Percentiles rank a stretch among this genome's conserved stretches.
Evolutionary conservation across 2,113 vertebrate species (phyloP).

Genomic region (Pipa parva): DNA sequence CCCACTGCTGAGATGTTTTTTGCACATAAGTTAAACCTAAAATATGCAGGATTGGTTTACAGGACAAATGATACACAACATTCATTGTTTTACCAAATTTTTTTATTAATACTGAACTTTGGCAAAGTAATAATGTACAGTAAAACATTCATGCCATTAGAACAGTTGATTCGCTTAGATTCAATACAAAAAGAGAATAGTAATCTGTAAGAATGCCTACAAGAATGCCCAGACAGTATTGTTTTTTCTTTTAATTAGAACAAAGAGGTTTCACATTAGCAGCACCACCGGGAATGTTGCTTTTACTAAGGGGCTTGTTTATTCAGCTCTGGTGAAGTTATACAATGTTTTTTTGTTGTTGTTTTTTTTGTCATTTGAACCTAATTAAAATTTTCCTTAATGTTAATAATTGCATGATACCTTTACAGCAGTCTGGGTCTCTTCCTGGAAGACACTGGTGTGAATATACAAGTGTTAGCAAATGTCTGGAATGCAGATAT

Average conservation of each 20-base stretch:
- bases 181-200: no score
- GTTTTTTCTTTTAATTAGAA: not conserved
- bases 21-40: no score
- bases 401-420: not conserved
- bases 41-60: no score
- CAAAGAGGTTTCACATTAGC: not conserved
- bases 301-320: not conserved
- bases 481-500: not conserved
- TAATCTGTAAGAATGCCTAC: not conserved
- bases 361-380: not conserved
- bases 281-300: not conserved
- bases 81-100: no score
- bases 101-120: no score
- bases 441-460: not conserved
- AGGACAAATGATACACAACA: no score
- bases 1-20: no score
- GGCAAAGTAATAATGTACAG: no score
- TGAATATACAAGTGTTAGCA: not conserved
- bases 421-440: not conserved
- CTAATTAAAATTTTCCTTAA: not conserved
- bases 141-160: no score
- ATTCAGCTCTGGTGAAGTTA: not conserved
- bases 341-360: not conserved
- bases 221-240: not conserved
- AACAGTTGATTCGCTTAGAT: no score